Evolutionary conservation across 2,797 vertebrate genomes (phyloP).

Genomic region (Pogonophryne albipinna): DNA sequence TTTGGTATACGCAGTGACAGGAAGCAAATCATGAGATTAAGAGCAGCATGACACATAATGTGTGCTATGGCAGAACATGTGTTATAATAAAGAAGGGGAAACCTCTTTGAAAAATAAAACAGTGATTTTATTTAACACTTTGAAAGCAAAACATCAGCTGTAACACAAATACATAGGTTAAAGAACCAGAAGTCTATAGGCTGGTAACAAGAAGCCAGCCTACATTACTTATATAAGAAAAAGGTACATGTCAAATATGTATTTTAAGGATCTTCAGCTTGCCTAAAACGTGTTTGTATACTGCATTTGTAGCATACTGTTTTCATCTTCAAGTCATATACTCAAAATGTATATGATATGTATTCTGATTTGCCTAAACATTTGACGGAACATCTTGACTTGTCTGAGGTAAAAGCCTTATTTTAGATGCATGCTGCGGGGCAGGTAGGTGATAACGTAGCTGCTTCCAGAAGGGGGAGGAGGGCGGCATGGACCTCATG

Average conservation of each 20-base stretch:
- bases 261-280: neutral
- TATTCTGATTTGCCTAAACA: neutral
- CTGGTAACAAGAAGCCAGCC: neutral
- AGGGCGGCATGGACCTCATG: conserved; percentile 67
- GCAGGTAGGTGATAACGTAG: conserved; percentile 89
- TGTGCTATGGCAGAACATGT: neutral
- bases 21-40: neutral
- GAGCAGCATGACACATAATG: neutral
- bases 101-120: neutral
- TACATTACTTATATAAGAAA: neutral
- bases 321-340: neutral
- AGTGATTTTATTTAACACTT: neutral
- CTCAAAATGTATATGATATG: no score
- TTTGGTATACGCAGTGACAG: neutral
- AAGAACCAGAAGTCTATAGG: no score
- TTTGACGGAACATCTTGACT: neutral
- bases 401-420: conserved; percentile 11
- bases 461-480: conserved; percentile 92
- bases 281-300: neutral
- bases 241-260: neutral
- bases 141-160: neutral
- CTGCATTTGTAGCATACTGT: neutral
- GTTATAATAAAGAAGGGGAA: neutral
- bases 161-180: neutral
- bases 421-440: neutral